Evolutionary conservation across 1,140 invertebrate genomes (phyloP), one percentile per base, ranked within the genome.

Genomic region (Chionoecetes opilio): DNA sequence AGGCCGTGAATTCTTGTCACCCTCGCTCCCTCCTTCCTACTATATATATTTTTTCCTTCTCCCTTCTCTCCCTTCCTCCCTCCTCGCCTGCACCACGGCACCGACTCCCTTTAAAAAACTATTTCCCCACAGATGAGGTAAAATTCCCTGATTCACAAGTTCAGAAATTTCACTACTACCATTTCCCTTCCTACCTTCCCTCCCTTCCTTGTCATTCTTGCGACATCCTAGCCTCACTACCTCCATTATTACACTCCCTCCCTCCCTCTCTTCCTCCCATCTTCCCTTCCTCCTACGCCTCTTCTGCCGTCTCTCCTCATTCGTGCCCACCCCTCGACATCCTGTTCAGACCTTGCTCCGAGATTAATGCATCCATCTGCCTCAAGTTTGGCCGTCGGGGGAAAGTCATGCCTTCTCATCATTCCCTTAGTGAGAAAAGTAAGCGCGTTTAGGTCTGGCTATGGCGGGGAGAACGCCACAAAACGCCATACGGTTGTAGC

Each of bases 351-450:
- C 63, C 63, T 75, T 75, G 63, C 63, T 75, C 63, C 63, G 63
- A 75, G 63, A 75, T 75, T 75, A 75, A 75, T 75, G 63, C n/a
- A 75, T 75, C 63, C 63, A 75, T n/a, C 63, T n/a, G 63, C 63
- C 63, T 75, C 63, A 75, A 75, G 63, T 75, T 75, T 75, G 63
- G 63, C 63, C 63, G 63, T 75, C 63, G 63, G 63, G 63, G 63
- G 63, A 75, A 75, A 75, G 63, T 75, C 63, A n/a, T 75, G 63
- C 63, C 63, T 75, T 75, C 63, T 75, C 63, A 75, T 75, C 63
- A 75, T 75, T 75, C 63, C 63, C 63, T 75, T 75, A 75, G 63
- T 75, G 63, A 75, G 63, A 75, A 75, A 75, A 75, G 63, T 75
- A 75, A 75, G 63, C 63, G 63, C 63, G 63, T 75, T 75, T 26